Evolutionary conservation across 2,113 vertebrate species (phyloP).

Genomic region (Urocolius indicus): DNA sequence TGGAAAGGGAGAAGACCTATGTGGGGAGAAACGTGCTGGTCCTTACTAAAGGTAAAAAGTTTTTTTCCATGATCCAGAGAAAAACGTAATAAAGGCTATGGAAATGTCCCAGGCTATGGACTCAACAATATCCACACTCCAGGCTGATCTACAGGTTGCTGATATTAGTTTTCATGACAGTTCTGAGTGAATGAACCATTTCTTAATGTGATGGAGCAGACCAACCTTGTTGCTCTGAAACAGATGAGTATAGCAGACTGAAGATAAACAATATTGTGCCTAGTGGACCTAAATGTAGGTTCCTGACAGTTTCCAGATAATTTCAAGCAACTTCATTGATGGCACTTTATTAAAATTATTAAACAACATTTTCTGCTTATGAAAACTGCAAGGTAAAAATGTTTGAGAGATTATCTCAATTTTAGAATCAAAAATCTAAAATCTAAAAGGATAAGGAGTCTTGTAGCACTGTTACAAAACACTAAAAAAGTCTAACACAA

Average conservation of each 20-base stretch:
- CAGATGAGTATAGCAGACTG: neutral
- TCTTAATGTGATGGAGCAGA: neutral
- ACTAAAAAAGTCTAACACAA: neutral
- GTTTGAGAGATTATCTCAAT: neutral
- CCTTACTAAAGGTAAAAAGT: neutral
- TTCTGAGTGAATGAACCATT: neutral
- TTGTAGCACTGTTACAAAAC: neutral
- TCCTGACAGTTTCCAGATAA: neutral
- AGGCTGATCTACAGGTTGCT: neutral
- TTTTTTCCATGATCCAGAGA: neutral
- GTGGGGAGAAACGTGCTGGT: accelerated
- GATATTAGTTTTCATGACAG: accelerated
- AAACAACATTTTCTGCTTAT: neutral
- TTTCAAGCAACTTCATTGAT: neutral
- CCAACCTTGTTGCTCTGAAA: neutral
- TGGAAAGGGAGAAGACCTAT: neutral
- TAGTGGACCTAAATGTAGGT: neutral
- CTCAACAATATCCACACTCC: neutral
- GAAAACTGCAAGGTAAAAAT: neutral
- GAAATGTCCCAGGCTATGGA: neutral
- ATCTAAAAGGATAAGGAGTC: neutral
- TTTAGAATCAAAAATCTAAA: neutral
- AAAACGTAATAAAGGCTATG: neutral
- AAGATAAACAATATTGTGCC: neutral
- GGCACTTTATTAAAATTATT: neutral